phyloP scores from a whole-genome alignment of 1,140 invertebrate genomes.

The Megalopta genalis region DNA sequence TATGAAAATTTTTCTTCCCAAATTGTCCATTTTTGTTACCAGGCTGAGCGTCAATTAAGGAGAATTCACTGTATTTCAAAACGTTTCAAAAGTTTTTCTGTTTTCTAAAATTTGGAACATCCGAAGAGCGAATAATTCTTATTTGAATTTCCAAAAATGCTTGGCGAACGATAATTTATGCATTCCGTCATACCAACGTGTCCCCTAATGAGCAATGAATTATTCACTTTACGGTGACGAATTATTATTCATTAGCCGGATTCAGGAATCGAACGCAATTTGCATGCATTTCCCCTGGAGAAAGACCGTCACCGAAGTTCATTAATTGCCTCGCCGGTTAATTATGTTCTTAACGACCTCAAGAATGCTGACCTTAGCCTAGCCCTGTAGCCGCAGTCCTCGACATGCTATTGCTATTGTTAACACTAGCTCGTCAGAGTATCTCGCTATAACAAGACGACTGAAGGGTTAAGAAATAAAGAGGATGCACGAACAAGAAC shows the following conservation, averaged over 20 bases:
- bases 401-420: slow-evolving; percentile 42
- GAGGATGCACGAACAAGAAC: background rate
- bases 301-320: background rate
- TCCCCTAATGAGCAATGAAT: background rate
- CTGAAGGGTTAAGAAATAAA: slow-evolving; percentile 14
- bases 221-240: background rate
- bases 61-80: too few species aligned
- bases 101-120: too few species aligned
- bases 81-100: too few species aligned
- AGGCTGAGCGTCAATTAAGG: too few species aligned
- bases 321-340: slow-evolving; percentile 25
- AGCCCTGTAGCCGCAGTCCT: background rate
- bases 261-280: background rate
- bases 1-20: too few species aligned
- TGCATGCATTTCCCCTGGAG: background rate
- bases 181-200: too few species aligned
- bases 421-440: slow-evolving; percentile 16
- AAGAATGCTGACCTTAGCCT: slow-evolving; percentile 33
- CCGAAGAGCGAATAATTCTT: too few species aligned
- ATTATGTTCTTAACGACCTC: slow-evolving; percentile 36
- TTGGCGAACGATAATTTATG: too few species aligned
- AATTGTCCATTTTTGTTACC: too few species aligned
- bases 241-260: background rate
- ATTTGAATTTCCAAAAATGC: too few species aligned
- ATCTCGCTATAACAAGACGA: slow-evolving; percentile 27